Conservation (phyloP, 2,888 invertebrate genomes). For the Pammene aurita region DNA sequence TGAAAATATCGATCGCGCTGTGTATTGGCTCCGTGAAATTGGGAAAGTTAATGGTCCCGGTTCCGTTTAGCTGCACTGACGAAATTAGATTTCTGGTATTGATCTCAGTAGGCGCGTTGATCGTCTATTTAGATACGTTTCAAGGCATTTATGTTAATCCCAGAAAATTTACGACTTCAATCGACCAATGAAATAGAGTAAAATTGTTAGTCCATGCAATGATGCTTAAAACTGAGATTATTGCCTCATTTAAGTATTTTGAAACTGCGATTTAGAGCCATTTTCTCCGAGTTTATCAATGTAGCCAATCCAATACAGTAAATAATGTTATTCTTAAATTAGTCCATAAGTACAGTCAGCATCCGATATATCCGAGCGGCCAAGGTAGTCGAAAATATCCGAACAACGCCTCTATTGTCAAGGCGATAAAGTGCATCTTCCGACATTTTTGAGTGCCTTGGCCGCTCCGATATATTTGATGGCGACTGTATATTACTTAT, state of each 20-base stretch:
- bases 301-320: too few species aligned
- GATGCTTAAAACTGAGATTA: background rate
- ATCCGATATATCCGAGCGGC: too few species aligned
- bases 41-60: conserved; percentile 33
- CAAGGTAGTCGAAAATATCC: too few species aligned
- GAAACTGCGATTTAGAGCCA: too few species aligned
- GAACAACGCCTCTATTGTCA: too few species aligned
- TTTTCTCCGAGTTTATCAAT: too few species aligned
- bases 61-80: conserved; percentile 32
- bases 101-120: conserved; percentile 16
- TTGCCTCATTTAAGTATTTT: background rate
- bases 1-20: conserved; percentile 31
- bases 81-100: conserved; percentile 28
- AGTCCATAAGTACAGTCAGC: too few species aligned
- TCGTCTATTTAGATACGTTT: background rate
- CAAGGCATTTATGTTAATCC: background rate
- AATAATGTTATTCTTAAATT: too few species aligned
- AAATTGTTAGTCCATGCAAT: background rate
- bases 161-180: background rate
- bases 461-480: too few species aligned
- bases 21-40: conserved; percentile 17
- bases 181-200: background rate
- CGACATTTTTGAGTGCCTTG: too few species aligned
- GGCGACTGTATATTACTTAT: too few species aligned
- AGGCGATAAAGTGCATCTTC: too few species aligned